Conservation (phyloP, 2,113 vertebrate species). For the Eptesicus fuscus region DNA sequence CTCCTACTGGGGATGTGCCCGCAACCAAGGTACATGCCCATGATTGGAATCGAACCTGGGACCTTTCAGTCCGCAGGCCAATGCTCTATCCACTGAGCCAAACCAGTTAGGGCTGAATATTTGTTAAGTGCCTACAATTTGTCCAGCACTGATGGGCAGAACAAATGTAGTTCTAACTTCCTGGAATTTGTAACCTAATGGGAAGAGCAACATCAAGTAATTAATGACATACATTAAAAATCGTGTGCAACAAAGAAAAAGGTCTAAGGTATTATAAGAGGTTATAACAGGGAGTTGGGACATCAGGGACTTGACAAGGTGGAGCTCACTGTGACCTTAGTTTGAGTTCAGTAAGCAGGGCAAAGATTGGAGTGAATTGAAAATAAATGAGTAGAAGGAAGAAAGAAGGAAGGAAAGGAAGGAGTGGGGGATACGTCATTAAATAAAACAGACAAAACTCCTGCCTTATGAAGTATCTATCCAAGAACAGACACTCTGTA, state of each 20-base stretch:
- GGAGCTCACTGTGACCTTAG: neutral
- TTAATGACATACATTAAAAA: neutral
- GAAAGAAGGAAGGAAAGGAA: neutral
- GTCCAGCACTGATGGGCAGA: neutral
- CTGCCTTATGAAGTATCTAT: neutral
- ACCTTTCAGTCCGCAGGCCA: no score
- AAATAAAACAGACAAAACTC: neutral
- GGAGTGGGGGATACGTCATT: neutral
- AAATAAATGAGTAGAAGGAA: neutral
- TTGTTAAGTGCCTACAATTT: neutral
- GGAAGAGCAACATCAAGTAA: neutral
- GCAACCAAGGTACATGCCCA: no score
- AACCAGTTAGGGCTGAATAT: neutral
- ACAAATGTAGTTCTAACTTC: neutral
- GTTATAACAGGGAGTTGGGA: neutral
- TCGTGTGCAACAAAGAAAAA: neutral
- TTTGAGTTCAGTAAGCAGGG: neutral
- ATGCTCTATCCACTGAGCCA: no score
- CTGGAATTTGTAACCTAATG: neutral
- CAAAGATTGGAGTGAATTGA: neutral
- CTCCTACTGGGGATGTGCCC: no score
- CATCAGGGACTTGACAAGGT: neutral
- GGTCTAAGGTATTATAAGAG: neutral
- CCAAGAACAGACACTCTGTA: neutral
- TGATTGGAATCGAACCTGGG: no score